Evolutionary conservation across 2,888 invertebrate species (phyloP), one percentile per base, ranked within the genome.

Genomic region (Taphrorychus bicolor): DNA sequence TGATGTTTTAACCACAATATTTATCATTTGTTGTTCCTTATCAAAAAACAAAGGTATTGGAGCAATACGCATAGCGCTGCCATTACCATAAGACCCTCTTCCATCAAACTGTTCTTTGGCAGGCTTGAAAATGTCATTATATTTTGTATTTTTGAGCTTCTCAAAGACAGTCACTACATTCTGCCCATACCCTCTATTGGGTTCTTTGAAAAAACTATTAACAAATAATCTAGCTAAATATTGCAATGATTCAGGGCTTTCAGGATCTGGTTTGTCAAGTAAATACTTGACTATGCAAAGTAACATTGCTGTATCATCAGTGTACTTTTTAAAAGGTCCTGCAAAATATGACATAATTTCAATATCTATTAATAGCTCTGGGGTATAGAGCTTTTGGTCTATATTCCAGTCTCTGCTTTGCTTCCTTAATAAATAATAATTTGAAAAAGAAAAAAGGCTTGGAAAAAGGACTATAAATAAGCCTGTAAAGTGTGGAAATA

Each of bases 291-390:
- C 88, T n/a, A 90, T 82, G 52, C 85, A 85, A 74, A 85, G 85
- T 23, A 88, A 87, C 90, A 91, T 90, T 18, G 88, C 89, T 3
- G 91, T 89, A 76, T 91, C 91, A 82, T 91, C 91, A 1, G 91
- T 89, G 77, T 85, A 91, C 24, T 81, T 77, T 74, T 85, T 86
- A 53, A 82, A 80, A 2, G 87, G 87, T 41, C 85, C 87, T 87
- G 73, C 11, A 45, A 51, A 64, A 24, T 54, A 32, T 52, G 0
- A 52, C n/a, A n/a, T n/a, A n/a, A n/a, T n/a, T n/a, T n/a, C n/a
- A n/a, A n/a, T n/a, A n/a, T n/a, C n/a, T n/a, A n/a, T n/a, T n/a
- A n/a, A n/a, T n/a, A n/a, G n/a, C n/a, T n/a, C n/a, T n/a, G n/a
- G n/a, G n/a, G n/a, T n/a, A n/a, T n/a, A n/a, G n/a, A n/a, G n/a